Evolutionary conservation across 2,888 invertebrate genomes (phyloP).

Genomic region (Sesia apiformis): DNA sequence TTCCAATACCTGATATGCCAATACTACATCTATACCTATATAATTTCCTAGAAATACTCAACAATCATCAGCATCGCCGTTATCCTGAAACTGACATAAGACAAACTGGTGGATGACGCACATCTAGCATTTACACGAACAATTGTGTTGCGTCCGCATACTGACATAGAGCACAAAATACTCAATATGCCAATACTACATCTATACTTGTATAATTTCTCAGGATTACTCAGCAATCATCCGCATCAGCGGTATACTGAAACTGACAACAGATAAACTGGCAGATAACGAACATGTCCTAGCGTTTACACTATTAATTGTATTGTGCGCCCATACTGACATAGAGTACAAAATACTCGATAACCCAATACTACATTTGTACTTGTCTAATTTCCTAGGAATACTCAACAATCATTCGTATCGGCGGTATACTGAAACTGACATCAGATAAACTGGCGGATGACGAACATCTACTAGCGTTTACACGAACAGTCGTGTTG

Average conservation of each 20-base stretch:
- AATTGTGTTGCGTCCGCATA: conserved; percentile 62
- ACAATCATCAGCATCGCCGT: conserved; percentile 78
- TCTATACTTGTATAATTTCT: background rate
- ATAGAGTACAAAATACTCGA: conserved; percentile 72
- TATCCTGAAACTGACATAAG: conserved; percentile 75
- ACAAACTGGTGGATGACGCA: conserved; percentile 58
- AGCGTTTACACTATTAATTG: conserved; percentile 75
- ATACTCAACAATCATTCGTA: conserved; percentile 66
- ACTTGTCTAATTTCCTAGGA: conserved; percentile 16
- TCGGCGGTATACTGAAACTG: conserved; percentile 80
- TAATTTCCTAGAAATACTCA: conserved; percentile 26
- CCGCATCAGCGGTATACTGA: conserved; percentile 78
- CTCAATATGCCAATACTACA: background rate
- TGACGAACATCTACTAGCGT: conserved; percentile 66
- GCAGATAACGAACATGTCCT: conserved; percentile 60
- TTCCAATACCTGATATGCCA: no score
- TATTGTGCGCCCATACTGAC: conserved; percentile 54
- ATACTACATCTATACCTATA: background rate
- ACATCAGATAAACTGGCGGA: conserved; percentile 58
- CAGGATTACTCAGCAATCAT: conserved; percentile 63
- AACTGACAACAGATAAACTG: conserved; percentile 67
- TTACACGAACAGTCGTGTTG: conserved; percentile 75
- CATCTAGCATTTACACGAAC: conserved; percentile 74
- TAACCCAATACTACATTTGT: no score
- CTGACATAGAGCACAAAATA: conserved; percentile 74